Evolutionary conservation across 2,888 invertebrate genomes (phyloP).

Genomic region (Celastrina argiolus): DNA sequence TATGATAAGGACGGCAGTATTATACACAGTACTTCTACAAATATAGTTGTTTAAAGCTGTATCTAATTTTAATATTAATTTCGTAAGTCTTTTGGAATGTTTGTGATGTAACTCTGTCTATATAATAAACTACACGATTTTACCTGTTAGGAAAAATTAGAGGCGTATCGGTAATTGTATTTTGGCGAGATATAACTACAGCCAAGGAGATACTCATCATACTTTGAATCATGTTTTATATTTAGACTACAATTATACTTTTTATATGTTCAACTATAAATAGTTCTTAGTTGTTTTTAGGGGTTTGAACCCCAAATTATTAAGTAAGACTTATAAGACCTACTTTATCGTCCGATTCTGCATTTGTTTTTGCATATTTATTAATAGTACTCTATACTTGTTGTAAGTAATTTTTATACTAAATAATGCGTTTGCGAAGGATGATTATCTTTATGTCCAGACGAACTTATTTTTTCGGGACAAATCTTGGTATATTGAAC

Average conservation of each 20-base stretch:
- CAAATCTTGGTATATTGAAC: too few relatives aligned
- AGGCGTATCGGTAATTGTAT: background rate
- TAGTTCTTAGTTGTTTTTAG: background rate
- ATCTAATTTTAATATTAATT: background rate
- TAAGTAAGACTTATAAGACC: too few relatives aligned
- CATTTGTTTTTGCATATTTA: too few relatives aligned
- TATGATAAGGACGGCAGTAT: too few relatives aligned
- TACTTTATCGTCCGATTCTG: too few relatives aligned
- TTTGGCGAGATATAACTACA: background rate
- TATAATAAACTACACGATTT: background rate
- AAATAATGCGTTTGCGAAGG: too few relatives aligned
- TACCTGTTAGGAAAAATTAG: background rate
- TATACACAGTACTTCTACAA: background rate
- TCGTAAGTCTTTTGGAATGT: constrained; percentile 1
- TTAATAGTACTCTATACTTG: too few relatives aligned
- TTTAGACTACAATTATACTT: background rate
- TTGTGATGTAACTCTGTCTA: background rate
- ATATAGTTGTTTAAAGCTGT: background rate
- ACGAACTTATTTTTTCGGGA: too few relatives aligned
- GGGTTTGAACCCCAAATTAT: too few relatives aligned
- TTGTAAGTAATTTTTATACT: too few relatives aligned
- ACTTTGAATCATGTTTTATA: background rate
- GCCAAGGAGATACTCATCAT: background rate
- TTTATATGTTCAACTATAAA: background rate
- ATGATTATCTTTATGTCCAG: too few relatives aligned